Conservation (phyloP, 2,113 vertebrate species). For the Perca flavescens region DNA sequence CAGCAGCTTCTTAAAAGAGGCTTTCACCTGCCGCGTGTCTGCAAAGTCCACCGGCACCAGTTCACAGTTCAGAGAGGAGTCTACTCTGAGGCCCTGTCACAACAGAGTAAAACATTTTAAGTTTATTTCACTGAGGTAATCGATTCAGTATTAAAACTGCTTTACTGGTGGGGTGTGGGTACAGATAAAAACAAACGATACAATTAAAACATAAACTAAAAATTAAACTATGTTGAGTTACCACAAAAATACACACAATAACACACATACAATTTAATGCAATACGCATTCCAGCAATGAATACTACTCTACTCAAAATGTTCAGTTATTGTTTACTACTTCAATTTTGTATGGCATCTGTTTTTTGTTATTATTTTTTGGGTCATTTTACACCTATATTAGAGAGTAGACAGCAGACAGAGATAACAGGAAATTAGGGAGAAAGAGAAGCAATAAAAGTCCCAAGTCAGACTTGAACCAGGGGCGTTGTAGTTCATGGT, state of each 20-base stretch:
- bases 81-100: conserved; percentile 92
- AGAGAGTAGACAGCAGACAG: background rate
- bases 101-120: conserved; percentile 9
- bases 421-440: background rate
- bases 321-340: background rate
- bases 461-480: background rate
- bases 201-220: background rate
- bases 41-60: conserved; percentile 97
- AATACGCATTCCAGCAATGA: background rate
- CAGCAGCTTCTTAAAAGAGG: conserved; percentile 96
- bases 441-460: background rate
- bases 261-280: background rate
- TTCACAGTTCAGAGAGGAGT: conserved; percentile 95
- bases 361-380: background rate
- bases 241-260: background rate
- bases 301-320: background rate
- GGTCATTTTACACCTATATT: too few relatives aligned
- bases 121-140: background rate
- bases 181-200: background rate
- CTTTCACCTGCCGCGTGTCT: conserved; percentile 94
- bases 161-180: too few relatives aligned
- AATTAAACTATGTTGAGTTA: background rate
- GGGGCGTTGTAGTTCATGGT: background rate
- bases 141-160: background rate
- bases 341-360: background rate